A percentile compares a stretch with the other conserved stretches of the same genome.
Conservation (phyloP, 2,888 invertebrate genomes). For the Tetragnatha montana region DNA sequence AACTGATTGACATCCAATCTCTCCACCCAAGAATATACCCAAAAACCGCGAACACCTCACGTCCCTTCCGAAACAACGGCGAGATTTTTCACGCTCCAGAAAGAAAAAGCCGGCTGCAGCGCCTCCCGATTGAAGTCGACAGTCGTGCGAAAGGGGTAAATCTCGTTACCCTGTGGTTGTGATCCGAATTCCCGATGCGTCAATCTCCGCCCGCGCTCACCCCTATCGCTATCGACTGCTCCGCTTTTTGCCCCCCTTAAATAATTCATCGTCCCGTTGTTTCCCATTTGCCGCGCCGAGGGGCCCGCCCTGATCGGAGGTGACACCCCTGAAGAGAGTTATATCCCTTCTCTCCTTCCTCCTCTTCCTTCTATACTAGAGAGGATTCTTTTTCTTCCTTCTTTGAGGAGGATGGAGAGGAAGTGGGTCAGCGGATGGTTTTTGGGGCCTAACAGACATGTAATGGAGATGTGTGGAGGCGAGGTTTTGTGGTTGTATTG, state of each 20-base stretch:
- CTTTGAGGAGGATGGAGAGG: constrained; percentile 12
- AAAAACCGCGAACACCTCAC: too few relatives aligned
- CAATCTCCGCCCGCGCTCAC: constrained; percentile 38
- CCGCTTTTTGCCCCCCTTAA: constrained; percentile 42
- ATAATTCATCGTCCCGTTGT: constrained; percentile 66
- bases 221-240: constrained; percentile 41
- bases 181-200: constrained; percentile 56
- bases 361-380: constrained; percentile 21
- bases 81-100: not conserved
- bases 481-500: not conserved
- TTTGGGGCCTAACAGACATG: not conserved
- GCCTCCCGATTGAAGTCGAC: not conserved
- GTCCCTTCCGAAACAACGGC: too few relatives aligned
- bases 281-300: constrained; percentile 51
- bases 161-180: constrained; percentile 57
- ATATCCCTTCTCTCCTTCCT: constrained; percentile 33
- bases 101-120: not conserved
- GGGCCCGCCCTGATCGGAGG: constrained; percentile 42
- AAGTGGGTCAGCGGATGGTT: constrained; percentile 4
- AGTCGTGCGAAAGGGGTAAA: constrained; percentile 46
- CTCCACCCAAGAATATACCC: too few relatives aligned
- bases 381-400: constrained; percentile 20
- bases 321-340: constrained; percentile 57
- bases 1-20: too few relatives aligned
- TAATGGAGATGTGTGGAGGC: not conserved